Evolutionary conservation across 2,797 vertebrate species (phyloP).

Genomic region (Enteromius treurensis): DNA sequence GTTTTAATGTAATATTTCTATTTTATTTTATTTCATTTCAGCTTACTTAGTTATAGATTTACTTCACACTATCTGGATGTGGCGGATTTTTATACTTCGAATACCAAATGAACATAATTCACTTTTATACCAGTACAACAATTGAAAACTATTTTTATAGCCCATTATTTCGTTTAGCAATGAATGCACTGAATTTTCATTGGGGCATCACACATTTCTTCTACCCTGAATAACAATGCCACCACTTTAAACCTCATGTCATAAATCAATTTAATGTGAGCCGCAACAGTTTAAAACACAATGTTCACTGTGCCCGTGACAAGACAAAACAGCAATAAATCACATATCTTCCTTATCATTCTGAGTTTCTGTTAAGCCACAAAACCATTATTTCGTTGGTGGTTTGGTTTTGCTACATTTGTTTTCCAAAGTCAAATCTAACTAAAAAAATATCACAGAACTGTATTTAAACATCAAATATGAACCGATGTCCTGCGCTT

Average conservation of each 20-base stretch:
- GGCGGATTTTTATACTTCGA: neutral
- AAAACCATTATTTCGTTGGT: neutral
- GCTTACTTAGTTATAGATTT: neutral
- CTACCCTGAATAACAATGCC: neutral
- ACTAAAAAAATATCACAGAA: neutral
- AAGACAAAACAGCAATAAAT: neutral
- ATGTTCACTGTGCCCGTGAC: neutral
- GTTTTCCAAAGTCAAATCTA: neutral
- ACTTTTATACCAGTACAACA: neutral
- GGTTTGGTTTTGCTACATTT: neutral
- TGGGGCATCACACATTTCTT: neutral
- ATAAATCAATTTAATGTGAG: slow-evolving; percentile 4
- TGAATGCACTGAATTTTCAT: neutral
- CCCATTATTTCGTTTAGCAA: neutral
- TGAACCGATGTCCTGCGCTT: neutral
- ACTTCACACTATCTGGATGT: neutral
- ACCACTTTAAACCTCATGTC: neutral
- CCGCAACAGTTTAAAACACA: slow-evolving; percentile 16
- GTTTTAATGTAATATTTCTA: neutral
- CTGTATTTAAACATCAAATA: slow-evolving; percentile 4
- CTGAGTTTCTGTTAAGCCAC: neutral
- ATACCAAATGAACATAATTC: neutral
- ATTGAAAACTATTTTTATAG: neutral
- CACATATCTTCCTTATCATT: neutral
- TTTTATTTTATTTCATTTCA: neutral